Base-by-base conservation (phyloP, 2,113 vertebrate genomes). In the Callithrix jacchus region DNA sequence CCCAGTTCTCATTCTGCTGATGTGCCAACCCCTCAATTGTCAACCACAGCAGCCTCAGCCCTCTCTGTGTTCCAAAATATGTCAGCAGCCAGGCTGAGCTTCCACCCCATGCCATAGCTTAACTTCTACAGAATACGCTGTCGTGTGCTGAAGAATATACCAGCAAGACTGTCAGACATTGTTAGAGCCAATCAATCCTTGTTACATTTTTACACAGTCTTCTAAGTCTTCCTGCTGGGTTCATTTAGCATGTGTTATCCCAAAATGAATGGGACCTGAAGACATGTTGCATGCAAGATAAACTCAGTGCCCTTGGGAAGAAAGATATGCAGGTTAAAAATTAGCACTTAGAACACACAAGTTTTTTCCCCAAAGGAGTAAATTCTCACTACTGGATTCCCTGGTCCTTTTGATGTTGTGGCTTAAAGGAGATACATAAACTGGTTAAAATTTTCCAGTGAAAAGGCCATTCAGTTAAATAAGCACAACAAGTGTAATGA, bases 391-490 rank as follows among this genome's bases (percentile, higher is more conserved):
- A 13, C 58, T n/a, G 47, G 61, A 74, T 54, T 42, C 56, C 23
- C 42, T 52, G 27, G 40, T 56, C 4, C 52, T 83, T 54, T 86
- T 5, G 35, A 45, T 47, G 27, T n/a, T 80, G 8, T 91, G 30
- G 5, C 54, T 89, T 94, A 52, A 90, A 49, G 52, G 89, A 94
- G 79, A 40, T 18, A 66, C 42, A 20, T 42, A 84, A 80, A 82
- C 81, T 64, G 66, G 25, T 76, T 66, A 37, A 86, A 56, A 66
- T 66, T 71, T 74, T 83, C 49, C 37, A 27, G 8, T 54, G 58
- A 71, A 71, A 74, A 49, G 17, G 13, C 23, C 14, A 0, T 86
- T 35, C 8, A 56, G 35, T 91, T 84, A 93, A 73, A 68, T 90
- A 90, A 93, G 42, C 16, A 77, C 35, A 64, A 56, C 20, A 71